These are phyloP conservation scores for Phalanger gymnotis DNA, from an alignment of 2,797 vertebrate species.

Conservation along the genomic window DNA sequence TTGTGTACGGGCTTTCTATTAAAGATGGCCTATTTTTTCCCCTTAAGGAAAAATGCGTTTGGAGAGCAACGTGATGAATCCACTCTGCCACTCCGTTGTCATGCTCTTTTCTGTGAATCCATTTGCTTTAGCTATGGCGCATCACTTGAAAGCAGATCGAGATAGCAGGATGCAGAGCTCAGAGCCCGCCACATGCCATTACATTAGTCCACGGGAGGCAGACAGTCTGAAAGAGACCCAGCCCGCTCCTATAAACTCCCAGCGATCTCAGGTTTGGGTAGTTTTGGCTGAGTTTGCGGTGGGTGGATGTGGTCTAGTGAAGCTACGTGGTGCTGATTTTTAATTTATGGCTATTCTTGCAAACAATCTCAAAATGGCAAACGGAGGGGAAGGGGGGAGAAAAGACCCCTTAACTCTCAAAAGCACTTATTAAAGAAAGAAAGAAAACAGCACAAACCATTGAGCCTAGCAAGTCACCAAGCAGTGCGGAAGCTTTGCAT, in stretches of 20 bases:
- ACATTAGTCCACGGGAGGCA: not conserved
- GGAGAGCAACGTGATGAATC: not conserved
- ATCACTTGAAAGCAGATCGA: not conserved
- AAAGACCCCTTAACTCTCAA: constrained; percentile 11
- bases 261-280: not conserved
- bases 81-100: not conserved
- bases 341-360: not conserved
- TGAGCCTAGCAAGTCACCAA: not conserved
- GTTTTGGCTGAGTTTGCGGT: not conserved
- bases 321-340: not conserved
- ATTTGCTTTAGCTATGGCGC: not conserved
- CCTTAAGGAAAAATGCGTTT: not conserved
- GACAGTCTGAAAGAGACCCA: not conserved
- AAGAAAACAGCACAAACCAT: not conserved
- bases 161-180: not conserved
- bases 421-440: constrained; percentile 42
- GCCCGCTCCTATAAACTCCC: not conserved
- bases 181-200: not conserved
- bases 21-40: not conserved
- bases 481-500: not conserved
- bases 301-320: not conserved
- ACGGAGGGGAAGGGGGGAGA: not conserved
- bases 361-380: not conserved
- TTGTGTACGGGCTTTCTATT: not conserved
- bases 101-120: not conserved